These are phyloP conservation scores for Rhabditoides inermis DNA, from an alignment of 2,888 invertebrate species.

Conservation along the genomic window DNA sequence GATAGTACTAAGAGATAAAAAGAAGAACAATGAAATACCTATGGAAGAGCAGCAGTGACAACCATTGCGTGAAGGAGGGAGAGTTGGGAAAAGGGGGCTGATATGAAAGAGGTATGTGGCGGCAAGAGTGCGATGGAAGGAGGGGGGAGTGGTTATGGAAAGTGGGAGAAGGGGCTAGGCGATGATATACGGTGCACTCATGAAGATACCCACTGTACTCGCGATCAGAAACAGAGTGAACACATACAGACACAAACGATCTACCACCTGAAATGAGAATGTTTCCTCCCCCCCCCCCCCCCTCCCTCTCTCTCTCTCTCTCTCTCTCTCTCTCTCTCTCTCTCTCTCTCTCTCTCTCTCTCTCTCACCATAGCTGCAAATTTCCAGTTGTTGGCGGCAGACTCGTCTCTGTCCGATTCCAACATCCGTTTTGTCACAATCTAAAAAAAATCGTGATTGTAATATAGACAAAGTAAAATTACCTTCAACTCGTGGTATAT, in stretches of 20 bases:
- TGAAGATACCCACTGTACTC: slow-evolving; percentile 47
- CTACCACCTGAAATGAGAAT: slow-evolving; percentile 25
- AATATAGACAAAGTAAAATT: neutral
- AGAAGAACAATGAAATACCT: too few species aligned
- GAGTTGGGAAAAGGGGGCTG: neutral
- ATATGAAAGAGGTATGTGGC: slow-evolving; percentile 13
- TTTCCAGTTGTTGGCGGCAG: slow-evolving; percentile 49
- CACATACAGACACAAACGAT: slow-evolving; percentile 50
- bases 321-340: neutral
- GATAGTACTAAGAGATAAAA: too few species aligned
- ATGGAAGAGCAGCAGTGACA: too few species aligned
- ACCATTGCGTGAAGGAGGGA: too few species aligned
- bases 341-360: neutral
- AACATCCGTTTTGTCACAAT: slow-evolving; percentile 49
- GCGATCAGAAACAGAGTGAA: slow-evolving; percentile 50
- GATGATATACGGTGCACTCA: slow-evolving; percentile 51
- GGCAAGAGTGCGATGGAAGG: slow-evolving; percentile 4
- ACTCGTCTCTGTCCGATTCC: slow-evolving; percentile 46
- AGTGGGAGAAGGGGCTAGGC: slow-evolving; percentile 26
- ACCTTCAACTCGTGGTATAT: slow-evolving; percentile 49
- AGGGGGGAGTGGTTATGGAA: neutral
- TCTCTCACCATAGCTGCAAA: slow-evolving; percentile 36
- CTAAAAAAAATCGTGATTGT: too few species aligned
- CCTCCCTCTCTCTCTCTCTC: slow-evolving; percentile 1
- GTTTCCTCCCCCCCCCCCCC: neutral